Evolutionary conservation across 92 coral and sea anemone species (phyloP).

Genomic region (Parazoanthus swiftii): DNA sequence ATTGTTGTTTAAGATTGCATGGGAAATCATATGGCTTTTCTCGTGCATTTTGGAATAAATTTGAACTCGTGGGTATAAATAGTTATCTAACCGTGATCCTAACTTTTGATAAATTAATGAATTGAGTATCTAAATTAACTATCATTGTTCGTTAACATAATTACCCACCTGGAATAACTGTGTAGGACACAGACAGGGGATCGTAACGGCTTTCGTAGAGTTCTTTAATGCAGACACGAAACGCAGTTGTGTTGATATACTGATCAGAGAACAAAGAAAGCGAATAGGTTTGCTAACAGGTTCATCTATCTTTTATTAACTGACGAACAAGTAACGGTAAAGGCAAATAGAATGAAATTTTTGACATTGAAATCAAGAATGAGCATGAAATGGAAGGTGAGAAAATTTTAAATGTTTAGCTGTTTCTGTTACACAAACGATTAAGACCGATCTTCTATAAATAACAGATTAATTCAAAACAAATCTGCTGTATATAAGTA

Average conservation of each 20-base stretch:
- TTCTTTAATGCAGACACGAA: conserved; percentile 29
- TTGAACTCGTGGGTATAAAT: too few relatives aligned
- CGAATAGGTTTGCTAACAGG: not conserved
- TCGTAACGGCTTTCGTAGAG: conserved; percentile 28
- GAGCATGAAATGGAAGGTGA: not conserved
- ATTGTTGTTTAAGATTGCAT: too few relatives aligned
- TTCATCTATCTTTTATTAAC: too few relatives aligned
- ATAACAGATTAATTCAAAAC: too few relatives aligned
- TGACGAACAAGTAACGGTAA: not conserved
- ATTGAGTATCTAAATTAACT: too few relatives aligned
- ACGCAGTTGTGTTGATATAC: conserved; percentile 32
- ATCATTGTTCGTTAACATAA: too few relatives aligned
- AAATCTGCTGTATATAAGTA: too few relatives aligned
- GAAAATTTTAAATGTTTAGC: not conserved
- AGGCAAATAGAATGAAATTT: not conserved
- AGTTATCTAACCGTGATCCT: too few relatives aligned
- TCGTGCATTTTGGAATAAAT: too few relatives aligned
- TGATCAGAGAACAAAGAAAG: not conserved
- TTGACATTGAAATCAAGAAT: too few relatives aligned
- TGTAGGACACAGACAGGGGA: conserved; percentile 29
- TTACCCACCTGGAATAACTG: conserved; percentile 17
- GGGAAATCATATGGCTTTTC: too few relatives aligned
- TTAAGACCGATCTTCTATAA: not conserved
- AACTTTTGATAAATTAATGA: too few relatives aligned
- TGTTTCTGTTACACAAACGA: not conserved